phyloP scores from a whole-genome alignment of 2,113 vertebrate genomes.

The Tupaia chinensis region DNA sequence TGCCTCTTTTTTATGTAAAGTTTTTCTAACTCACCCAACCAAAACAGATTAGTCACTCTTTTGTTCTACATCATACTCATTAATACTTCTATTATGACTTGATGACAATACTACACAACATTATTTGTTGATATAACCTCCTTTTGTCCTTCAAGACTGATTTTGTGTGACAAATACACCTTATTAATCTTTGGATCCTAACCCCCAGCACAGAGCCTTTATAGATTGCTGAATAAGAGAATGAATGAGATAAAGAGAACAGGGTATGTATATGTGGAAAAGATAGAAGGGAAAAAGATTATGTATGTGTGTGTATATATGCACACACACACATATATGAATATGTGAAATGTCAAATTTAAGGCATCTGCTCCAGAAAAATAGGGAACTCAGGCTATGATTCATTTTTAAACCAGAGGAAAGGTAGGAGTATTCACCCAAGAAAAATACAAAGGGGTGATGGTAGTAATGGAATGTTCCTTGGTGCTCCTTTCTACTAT shows the following conservation, averaged over 20 bases:
- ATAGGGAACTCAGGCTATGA: background rate
- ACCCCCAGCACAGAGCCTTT: background rate
- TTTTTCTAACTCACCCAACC: background rate
- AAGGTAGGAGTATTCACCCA: background rate
- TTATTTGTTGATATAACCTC: background rate
- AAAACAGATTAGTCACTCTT: background rate
- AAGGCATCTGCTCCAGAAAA: constrained; percentile 25
- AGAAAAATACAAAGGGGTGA: constrained; percentile 4
- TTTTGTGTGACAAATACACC: background rate
- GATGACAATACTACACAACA: background rate
- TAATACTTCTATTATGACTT: constrained; percentile 6
- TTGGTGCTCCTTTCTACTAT: background rate
- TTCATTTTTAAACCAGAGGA: constrained; percentile 39
- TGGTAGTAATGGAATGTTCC: background rate
- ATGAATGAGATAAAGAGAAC: background rate
- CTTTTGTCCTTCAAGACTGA: background rate
- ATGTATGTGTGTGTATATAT: background rate
- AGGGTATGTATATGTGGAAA: background rate
- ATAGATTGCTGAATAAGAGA: background rate
- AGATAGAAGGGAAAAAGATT: background rate
- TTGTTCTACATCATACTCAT: background rate
- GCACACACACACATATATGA: too few species aligned
- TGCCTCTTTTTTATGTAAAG: background rate
- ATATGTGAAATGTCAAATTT: background rate
- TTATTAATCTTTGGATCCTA: background rate